A percentile compares a stretch with the other conserved stretches of the same genome.
Conservation (phyloP, 2,888 invertebrate genomes). For the Aspidapion aeneum region DNA sequence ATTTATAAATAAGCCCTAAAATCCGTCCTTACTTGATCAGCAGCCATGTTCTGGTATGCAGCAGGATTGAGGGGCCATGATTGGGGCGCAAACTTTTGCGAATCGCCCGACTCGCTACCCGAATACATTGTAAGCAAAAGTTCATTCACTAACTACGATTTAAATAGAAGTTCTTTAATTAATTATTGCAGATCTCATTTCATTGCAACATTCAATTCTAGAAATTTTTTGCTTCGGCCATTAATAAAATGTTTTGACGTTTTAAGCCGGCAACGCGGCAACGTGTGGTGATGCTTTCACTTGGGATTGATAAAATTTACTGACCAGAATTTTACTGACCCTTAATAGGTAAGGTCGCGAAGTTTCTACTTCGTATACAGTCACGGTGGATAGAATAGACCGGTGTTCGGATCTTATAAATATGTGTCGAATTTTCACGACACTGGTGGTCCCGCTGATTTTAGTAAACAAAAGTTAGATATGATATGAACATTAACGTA, state of each 20-base stretch:
- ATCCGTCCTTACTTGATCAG: conserved; percentile 49
- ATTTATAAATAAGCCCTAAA: too few relatives aligned
- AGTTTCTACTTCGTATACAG: too few relatives aligned
- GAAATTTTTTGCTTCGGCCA: neutral
- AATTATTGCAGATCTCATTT: neutral
- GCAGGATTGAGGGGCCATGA: conserved; percentile 77
- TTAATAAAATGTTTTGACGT: neutral
- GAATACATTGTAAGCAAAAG: conserved; percentile 49
- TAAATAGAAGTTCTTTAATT: neutral
- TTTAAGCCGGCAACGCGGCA: neutral
- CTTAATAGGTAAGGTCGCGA: too few relatives aligned
- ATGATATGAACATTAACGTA: too few relatives aligned
- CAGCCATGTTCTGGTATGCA: conserved; percentile 76
- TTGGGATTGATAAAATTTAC: neutral
- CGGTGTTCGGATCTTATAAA: too few relatives aligned
- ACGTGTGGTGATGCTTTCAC: neutral
- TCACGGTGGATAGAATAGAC: too few relatives aligned
- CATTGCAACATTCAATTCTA: neutral
- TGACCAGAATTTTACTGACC: too few relatives aligned
- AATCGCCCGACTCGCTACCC: conserved; percentile 53
- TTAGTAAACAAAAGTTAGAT: too few relatives aligned
- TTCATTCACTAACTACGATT: neutral
- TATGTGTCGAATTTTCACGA: too few relatives aligned
- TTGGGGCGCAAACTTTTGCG: conserved; percentile 56
- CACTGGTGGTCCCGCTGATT: too few relatives aligned